phyloP scores from a whole-genome alignment of 2,113 vertebrate genomes.

The Thalassarche chlororhynchos region DNA sequence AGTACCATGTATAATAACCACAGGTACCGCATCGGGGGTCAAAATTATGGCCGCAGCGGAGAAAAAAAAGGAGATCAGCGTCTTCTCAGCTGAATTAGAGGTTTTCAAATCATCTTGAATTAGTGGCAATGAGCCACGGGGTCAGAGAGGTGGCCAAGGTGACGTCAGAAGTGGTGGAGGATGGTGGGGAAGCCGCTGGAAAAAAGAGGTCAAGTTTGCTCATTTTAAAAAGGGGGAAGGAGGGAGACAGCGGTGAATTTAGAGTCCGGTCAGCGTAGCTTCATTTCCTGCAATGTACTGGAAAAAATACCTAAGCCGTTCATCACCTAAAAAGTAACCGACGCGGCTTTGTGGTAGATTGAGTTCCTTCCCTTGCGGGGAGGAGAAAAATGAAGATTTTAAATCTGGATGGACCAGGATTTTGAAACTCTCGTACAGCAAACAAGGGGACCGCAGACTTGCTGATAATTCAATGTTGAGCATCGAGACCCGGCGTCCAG shows the following conservation, averaged over 20 bases:
- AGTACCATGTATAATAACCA: too few relatives aligned
- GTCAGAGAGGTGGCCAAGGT: neutral
- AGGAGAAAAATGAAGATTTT: neutral
- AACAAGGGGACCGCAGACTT: neutral
- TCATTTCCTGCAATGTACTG: neutral
- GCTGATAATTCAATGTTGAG: too few relatives aligned
- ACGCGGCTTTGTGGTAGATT: fast-evolving
- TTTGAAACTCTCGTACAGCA: neutral
- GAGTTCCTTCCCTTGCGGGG: neutral
- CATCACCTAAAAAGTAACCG: neutral
- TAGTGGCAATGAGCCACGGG: neutral
- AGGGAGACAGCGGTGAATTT: neutral
- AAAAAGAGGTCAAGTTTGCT: neutral
- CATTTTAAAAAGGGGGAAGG: neutral
- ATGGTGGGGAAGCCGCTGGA: neutral
- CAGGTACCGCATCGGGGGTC: neutral
- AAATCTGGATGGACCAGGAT: neutral
- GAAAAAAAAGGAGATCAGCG: neutral
- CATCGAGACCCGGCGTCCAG: neutral
- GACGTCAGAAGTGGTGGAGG: neutral
- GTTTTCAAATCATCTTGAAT: neutral
- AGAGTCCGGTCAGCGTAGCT: neutral
- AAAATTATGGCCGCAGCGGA: neutral
- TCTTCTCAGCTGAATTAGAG: neutral
- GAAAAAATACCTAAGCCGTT: neutral